A percentile compares a stretch with the other conserved stretches of the same genome.
Evolutionary conservation across 2,797 vertebrate species (phyloP).

Genomic region (Natrix natrix): DNA sequence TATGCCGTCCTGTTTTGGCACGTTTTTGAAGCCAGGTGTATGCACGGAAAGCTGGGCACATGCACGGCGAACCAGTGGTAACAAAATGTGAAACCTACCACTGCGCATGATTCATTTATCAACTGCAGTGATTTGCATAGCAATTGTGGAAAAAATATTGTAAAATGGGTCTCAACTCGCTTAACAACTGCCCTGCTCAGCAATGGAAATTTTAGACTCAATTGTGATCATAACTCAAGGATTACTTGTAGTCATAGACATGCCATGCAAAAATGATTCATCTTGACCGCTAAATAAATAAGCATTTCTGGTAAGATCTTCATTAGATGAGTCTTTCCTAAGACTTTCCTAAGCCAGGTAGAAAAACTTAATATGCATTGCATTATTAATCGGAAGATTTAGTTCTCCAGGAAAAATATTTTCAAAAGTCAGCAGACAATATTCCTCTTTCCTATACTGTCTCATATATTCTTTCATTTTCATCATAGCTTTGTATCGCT

Average conservation of each 20-base stretch:
- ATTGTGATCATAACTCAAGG: not conserved
- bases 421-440: slow-evolving; percentile 26
- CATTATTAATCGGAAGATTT: not conserved
- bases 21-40: no score
- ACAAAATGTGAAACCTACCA: no score
- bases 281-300: not conserved
- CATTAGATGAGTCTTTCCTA: slow-evolving; percentile 16
- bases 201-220: not conserved
- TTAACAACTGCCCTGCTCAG: not conserved
- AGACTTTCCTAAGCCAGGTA: not conserved
- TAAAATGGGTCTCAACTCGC: not conserved
- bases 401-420: not conserved
- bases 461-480: slow-evolving; percentile 9
- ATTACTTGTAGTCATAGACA: slow-evolving; percentile 25
- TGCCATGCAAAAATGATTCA: not conserved
- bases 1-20: no score
- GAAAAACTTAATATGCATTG: not conserved
- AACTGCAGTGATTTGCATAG: not conserved
- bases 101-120: not conserved
- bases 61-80: no score
- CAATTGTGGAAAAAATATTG: not conserved
- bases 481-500: not conserved
- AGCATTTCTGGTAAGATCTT: not conserved
- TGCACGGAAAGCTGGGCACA: no score
- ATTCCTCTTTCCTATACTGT: not conserved